Base-by-base conservation (phyloP, 1,140 invertebrate species). In the Aphaenogaster rudis region DNA sequence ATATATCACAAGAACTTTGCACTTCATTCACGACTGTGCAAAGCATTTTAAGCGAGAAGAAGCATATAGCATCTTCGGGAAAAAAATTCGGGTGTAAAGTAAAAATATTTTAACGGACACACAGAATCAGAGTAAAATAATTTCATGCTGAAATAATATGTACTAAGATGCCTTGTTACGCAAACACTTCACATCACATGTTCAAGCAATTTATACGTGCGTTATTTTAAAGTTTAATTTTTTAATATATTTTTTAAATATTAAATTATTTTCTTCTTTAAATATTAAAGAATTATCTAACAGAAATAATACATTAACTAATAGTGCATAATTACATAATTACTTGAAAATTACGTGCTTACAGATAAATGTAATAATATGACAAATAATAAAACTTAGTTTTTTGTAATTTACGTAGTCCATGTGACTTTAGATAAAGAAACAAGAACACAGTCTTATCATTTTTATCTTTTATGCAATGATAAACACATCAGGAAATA, bases 71-170 rank as follows among this genome's bases (percentile, higher is more conserved):
- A 11, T 52, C 63, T 79, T 86, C 45, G 11, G 8, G 11, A 21
- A 66, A 42, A 36, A 72, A 54, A 11, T 45, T 28, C 9, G 7
- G 15, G 3, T 45, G 13, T 15, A 63, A 45, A 69, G 9, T 63
- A 61, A 67, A 48, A 86, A 33, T 86, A 78, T 57, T 5, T 64
- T 79, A 45, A 79, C 1, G 1, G 50, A 28, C 15, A 67, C 45
- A 59, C 8, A 52, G 28, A 52, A 52, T 79, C 11, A 33, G 13
- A 71, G 17, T 28, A 28, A 28, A 28, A 28, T 28, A 28, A 28
- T 63, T 59, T 61, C 52, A 84, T 89, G 85, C 88, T 82, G 59
- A 69, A 89, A 90, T 78, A 77, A 84, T 74, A 63, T 52, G 9
- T 21, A 48, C 50, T 17, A 77, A 59, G 36, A 33, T 42, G 54